A percentile compares a stretch with the other conserved stretches of the same genome.
These are phyloP conservation scores for Aplodontia rufa DNA, from an alignment of 2,113 vertebrate species.

Conservation along the genomic window DNA sequence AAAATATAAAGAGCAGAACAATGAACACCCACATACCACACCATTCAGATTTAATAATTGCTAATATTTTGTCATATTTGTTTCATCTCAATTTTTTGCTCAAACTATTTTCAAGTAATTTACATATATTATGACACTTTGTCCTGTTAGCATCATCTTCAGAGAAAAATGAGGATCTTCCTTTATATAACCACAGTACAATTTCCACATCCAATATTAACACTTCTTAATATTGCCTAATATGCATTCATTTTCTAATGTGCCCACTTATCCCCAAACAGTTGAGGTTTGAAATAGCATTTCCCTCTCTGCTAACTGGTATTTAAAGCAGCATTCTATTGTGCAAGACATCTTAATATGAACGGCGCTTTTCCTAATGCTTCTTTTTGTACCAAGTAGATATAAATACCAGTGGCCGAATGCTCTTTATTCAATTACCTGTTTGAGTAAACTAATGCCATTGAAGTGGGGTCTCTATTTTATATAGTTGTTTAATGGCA, in stretches of 20 bases:
- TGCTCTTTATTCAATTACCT: slow-evolving; percentile 56
- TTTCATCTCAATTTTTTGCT: not conserved
- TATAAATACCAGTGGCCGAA: slow-evolving; percentile 53
- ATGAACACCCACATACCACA: too few species aligned
- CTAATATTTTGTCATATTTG: not conserved
- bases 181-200: not conserved
- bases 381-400: not conserved
- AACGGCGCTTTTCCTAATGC: not conserved
- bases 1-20: not conserved
- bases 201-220: not conserved
- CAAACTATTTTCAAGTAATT: not conserved
- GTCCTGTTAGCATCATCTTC: not conserved
- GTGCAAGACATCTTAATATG: not conserved
- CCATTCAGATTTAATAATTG: not conserved
- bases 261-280: not conserved
- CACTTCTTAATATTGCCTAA: not conserved
- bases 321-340: not conserved
- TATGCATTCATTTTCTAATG: not conserved
- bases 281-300: not conserved
- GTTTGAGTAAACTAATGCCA: slow-evolving; percentile 4
- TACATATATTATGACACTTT: not conserved
- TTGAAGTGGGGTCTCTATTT: slow-evolving; percentile 69
- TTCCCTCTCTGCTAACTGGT: not conserved
- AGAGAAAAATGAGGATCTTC: not conserved
- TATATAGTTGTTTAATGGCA: slow-evolving; percentile 71